Percentiles rank a stretch among this genome's conserved stretches.
Evolutionary conservation across 2,113 vertebrate genomes (phyloP).

Genomic region (Callipepla squamata): DNA sequence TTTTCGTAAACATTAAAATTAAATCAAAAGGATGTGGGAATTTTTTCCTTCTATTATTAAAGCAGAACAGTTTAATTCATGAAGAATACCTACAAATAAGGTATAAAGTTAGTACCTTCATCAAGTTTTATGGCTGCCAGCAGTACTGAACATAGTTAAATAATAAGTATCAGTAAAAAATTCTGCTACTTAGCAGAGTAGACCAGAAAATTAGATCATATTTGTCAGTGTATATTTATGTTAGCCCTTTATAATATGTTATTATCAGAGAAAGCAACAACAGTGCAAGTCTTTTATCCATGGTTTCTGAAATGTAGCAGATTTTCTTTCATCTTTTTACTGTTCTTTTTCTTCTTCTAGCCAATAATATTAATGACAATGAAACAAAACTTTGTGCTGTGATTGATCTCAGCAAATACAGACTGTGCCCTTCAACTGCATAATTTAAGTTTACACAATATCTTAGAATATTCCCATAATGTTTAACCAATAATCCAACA

Average conservation of each 20-base stretch:
- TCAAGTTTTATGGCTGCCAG: background rate
- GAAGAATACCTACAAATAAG: background rate
- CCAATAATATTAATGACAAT: background rate
- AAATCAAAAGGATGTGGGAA: background rate
- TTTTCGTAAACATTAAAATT: background rate
- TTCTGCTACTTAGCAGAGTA: background rate
- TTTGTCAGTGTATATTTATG: background rate
- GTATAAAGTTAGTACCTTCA: background rate
- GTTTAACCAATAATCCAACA: background rate
- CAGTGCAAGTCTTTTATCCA: conserved; percentile 5
- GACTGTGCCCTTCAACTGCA: background rate
- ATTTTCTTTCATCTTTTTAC: conserved; percentile 43
- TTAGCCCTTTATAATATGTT: background rate
- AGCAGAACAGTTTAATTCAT: background rate
- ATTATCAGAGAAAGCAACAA: background rate
- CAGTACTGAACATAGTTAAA: background rate
- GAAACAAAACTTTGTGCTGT: background rate
- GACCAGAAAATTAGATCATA: background rate
- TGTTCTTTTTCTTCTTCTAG: background rate
- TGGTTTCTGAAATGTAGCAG: background rate
- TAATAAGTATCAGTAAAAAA: background rate
- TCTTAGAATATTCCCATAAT: background rate
- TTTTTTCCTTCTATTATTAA: background rate
- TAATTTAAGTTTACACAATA: background rate
- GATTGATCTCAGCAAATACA: background rate